Evolutionary conservation across 35 echinoderm and acorn worm species (phyloP).

Genomic region (Apostichopus japonicus): DNA sequence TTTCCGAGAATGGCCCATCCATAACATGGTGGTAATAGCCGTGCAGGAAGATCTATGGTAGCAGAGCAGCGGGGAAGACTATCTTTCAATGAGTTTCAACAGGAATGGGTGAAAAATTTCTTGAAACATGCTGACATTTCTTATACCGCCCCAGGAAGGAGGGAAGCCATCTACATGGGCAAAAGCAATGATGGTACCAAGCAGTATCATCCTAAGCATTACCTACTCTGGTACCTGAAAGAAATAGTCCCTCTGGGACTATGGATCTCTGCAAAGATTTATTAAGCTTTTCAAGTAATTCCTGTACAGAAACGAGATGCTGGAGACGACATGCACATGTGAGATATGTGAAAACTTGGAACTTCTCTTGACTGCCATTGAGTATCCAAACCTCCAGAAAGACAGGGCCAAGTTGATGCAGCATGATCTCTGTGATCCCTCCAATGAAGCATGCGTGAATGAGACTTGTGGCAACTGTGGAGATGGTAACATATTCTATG

Average conservation of each 20-base stretch:
- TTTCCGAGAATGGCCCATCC: too few species aligned
- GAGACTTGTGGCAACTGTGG: neutral
- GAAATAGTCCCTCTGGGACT: neutral
- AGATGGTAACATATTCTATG: neutral
- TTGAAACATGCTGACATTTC: neutral
- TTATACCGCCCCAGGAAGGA: slow-evolving; percentile 36
- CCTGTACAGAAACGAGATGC: neutral
- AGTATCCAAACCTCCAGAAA: neutral
- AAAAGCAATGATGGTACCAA: neutral
- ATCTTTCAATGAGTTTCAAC: neutral
- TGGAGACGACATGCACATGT: neutral
- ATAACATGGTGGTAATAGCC: neutral
- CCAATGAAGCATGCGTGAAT: slow-evolving; percentile 9
- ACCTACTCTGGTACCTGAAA: neutral
- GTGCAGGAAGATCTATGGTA: neutral
- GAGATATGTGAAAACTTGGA: neutral
- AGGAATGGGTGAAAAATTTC: neutral
- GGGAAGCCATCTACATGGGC: slow-evolving; percentile 11
- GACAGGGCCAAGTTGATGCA: slow-evolving; percentile 11
- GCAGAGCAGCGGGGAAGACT: neutral
- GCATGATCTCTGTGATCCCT: slow-evolving; percentile 10
- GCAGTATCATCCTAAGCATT: neutral
- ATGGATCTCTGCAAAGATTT: neutral
- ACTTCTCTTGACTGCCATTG: neutral
- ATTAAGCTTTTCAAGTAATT: neutral